phyloP scores from a whole-genome alignment of 1,140 invertebrate species.

The Drosophila oshimai region DNA sequence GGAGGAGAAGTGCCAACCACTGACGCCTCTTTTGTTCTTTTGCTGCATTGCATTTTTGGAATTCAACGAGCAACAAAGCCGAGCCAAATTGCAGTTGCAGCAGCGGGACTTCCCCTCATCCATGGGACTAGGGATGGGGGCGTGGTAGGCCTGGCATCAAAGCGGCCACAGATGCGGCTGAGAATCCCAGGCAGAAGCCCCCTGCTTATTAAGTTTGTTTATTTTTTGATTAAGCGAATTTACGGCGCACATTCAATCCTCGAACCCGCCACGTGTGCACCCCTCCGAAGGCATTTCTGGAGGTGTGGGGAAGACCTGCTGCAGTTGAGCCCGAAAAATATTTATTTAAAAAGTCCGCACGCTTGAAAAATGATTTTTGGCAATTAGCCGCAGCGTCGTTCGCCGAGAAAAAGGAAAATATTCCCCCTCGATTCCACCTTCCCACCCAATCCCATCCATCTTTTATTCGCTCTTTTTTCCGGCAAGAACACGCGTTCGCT shows the following conservation, averaged over 20 bases:
- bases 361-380: conserved; percentile 79
- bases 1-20: not conserved
- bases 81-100: not conserved
- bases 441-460: not conserved
- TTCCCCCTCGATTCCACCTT: conserved; percentile 3
- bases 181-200: not conserved
- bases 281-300: not conserved
- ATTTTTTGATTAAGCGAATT: conserved; percentile 71
- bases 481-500: conserved; percentile 54
- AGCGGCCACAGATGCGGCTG: conserved; percentile 24
- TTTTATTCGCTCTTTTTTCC: conserved; percentile 21
- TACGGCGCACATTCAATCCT: conserved; percentile 31
- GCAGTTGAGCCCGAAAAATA: conserved; percentile 23
- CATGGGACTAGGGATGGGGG: not conserved
- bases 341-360: conserved; percentile 42
- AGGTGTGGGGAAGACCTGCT: conserved; percentile 29
- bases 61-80: conserved; percentile 8
- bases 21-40: not conserved
- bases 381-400: conserved; percentile 61
- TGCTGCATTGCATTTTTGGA: conserved; percentile 27
- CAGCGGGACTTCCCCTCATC: not conserved
- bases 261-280: conserved; percentile 9
- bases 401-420: conserved; percentile 16
- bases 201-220: conserved; percentile 66
- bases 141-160: conserved; percentile 30